A percentile compares a stretch with the other conserved stretches of the same genome.
These are phyloP conservation scores for Schizaphis graminum DNA, from an alignment of 2,888 invertebrate species.

Conservation along the genomic window DNA sequence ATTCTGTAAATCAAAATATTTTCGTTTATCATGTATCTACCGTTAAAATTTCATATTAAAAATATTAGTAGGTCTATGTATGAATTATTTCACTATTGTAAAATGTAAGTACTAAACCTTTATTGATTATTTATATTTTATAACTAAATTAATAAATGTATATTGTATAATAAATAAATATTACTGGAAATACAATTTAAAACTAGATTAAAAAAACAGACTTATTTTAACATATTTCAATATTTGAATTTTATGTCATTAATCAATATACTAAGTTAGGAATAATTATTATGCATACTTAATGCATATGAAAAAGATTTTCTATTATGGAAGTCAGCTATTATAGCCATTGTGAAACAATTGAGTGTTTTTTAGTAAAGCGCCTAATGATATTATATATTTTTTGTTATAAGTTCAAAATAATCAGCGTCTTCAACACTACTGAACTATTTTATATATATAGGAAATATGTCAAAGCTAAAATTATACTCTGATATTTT, in stretches of 20 bases:
- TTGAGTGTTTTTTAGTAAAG: background rate
- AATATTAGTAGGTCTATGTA: background rate
- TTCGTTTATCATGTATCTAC: background rate
- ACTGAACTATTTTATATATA: background rate
- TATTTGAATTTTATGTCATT: background rate
- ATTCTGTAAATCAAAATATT: background rate
- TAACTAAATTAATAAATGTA: background rate
- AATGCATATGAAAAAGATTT: background rate
- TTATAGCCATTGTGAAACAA: background rate
- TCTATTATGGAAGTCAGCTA: background rate
- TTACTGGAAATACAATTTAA: background rate
- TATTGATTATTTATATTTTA: background rate
- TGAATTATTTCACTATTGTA: background rate
- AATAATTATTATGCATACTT: background rate
- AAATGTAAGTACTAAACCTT: background rate
- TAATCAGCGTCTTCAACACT: background rate
- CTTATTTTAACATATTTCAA: background rate
- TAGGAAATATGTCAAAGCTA: background rate
- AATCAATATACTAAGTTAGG: background rate
- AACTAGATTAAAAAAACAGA: background rate
- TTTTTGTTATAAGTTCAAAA: background rate
- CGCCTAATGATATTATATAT: background rate
- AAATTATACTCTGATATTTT: background rate
- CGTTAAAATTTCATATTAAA: background rate
- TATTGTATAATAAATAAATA: background rate